phyloP scores from a whole-genome alignment of 2,113 vertebrate species.

The Planiliza haematocheilus region DNA sequence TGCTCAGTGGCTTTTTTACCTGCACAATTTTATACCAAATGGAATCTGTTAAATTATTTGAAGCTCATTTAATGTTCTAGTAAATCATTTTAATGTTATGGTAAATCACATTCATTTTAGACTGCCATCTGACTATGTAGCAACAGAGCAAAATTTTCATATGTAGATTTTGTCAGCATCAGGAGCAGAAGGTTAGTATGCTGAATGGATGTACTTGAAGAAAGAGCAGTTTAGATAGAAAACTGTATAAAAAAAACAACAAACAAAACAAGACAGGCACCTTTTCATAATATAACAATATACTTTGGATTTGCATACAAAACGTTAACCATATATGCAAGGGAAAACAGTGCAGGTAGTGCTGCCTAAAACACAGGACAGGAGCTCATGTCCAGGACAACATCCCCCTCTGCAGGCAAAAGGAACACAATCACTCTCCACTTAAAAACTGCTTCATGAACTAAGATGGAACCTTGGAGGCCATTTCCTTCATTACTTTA shows the following conservation, averaged over 20 bases:
- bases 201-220: background rate
- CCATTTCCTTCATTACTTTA: constrained; percentile 60
- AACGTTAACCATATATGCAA: constrained; percentile 41
- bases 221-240: constrained; percentile 11
- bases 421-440: constrained; percentile 55
- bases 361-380: constrained; percentile 52
- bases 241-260: constrained; percentile 9
- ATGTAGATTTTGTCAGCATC: constrained; percentile 12
- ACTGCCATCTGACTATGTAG: constrained; percentile 4
- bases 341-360: constrained; percentile 50
- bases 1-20: constrained; percentile 57
- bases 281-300: constrained; percentile 31
- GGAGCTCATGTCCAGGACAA: constrained; percentile 80
- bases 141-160: background rate
- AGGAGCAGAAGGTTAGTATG: background rate
- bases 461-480: constrained; percentile 67
- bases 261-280: background rate
- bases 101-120: background rate
- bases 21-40: constrained; percentile 41
- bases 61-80: constrained; percentile 56
- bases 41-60: constrained; percentile 49
- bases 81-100: constrained; percentile 36
- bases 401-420: constrained; percentile 86
- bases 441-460: constrained; percentile 51
- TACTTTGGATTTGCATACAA: constrained; percentile 47